Evolutionary conservation across 2,797 vertebrate genomes (phyloP).

Genomic region (Oryzias sinensis): DNA sequence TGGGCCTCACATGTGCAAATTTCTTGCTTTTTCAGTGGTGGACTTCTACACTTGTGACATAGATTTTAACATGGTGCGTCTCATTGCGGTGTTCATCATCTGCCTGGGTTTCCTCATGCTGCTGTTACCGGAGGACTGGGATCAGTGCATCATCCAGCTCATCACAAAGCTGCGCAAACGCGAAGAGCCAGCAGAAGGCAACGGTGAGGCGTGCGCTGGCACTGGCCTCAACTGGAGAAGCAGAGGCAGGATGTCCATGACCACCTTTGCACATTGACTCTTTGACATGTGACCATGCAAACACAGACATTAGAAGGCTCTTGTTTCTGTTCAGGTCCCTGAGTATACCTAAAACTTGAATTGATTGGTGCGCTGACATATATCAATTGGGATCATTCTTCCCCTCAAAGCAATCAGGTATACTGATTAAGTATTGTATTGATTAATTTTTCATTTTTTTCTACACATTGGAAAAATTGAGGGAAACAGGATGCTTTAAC

Average conservation of each 20-base stretch:
- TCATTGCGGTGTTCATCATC: conserved; percentile 93
- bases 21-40: conserved; percentile 80
- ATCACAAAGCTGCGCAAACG: conserved; percentile 89
- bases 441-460: background rate
- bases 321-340: no score
- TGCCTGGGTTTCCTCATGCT: conserved; percentile 95
- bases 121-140: conserved; percentile 95
- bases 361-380: conserved; percentile 53
- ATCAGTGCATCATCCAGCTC: conserved; percentile 90
- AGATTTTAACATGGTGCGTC: conserved; percentile 91
- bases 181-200: conserved; percentile 83
- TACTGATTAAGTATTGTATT: conserved; percentile 32
- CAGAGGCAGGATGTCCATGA: conserved; percentile 86
- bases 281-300: conserved; percentile 13
- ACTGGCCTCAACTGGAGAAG: conserved; percentile 84
- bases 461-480: no score
- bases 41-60: conserved; percentile 94
- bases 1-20: no score
- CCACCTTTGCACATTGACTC: conserved; percentile 86
- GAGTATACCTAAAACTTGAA: conserved; percentile 29
- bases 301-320: conserved; percentile 3
- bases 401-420: conserved; percentile 34
- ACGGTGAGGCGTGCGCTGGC: conserved; percentile 70
- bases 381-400: conserved; percentile 30
- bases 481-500: conserved; percentile 29